Evolutionary conservation across 2,113 vertebrate species (phyloP), one percentile per base, ranked within the genome.

Genomic region (Ceuthmochares aereus): DNA sequence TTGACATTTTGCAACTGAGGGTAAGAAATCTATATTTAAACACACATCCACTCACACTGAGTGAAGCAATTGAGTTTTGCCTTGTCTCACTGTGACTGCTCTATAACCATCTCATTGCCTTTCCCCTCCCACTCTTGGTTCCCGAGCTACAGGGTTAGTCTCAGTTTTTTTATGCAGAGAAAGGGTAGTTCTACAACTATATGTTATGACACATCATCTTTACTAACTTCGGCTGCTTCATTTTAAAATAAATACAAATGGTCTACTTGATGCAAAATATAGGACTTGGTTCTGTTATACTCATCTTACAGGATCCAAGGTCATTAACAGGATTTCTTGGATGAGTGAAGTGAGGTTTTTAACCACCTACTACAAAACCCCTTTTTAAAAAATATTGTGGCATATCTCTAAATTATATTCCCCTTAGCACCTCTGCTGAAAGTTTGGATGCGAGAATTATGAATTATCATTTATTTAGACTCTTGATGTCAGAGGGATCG

Each of bases 391-490:
- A 32, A n/a, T 67, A 37, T 4, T 20, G 8, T 43, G 34, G 26
- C 47, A 23, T 11, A 29, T 81, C 66, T 91, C 47, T 81, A 96
- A 84, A 84, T 92, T 92, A 45, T 25, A 15, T 40, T 89, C 80
- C 93, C 69, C 80, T 95, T 94, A 92, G 37, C 47, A 92, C 64
- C 73, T 80, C 56, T 91, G 21, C 58, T 72, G 52, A 78, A 92
- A 86, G 84, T 78, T 75, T 77, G 73, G 52, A 81, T 60, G 56
- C 84, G 89, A n/a, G 47, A 84, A 68, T 68, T 95, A 91, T n/a
- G 80, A 89, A 72, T 87, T 94, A 87, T 63, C 83, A 81, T 92
- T 90, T 81, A 92, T 90, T 90, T 89, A 92, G 88, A 91, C 37
- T 78, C 60, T 34, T 84, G 60, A 89, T 94, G 94, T 89, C 84